Conservation (phyloP, 2,113 vertebrate genomes). For the Trogon surrucura region DNA sequence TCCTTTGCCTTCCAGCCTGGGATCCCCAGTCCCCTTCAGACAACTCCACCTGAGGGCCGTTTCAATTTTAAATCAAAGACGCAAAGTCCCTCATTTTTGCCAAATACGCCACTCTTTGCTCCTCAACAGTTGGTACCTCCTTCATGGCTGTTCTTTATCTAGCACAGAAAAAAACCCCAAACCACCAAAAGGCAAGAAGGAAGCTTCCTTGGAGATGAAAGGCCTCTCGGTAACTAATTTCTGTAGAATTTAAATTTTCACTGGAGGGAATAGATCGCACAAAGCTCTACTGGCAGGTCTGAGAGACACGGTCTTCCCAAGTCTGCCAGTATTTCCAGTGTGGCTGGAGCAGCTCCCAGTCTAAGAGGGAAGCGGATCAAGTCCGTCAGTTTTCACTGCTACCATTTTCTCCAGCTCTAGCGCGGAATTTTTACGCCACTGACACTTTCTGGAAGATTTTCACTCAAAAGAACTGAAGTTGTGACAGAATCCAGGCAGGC, state of each 20-base stretch:
- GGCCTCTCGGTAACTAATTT: constrained; percentile 14
- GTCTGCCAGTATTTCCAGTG: not conserved
- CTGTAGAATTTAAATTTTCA: not conserved
- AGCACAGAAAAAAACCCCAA: not conserved
- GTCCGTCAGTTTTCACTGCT: not conserved
- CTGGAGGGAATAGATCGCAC: not conserved
- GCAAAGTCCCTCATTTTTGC: not conserved
- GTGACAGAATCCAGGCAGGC: not conserved
- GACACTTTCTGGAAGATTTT: not conserved
- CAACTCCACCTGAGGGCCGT: not conserved
- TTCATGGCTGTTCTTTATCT: not conserved
- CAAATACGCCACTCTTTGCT: not conserved
- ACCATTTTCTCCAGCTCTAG: not conserved
- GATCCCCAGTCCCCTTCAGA: not conserved
- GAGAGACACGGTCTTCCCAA: not conserved
- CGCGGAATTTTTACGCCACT: not conserved
- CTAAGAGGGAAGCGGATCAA: not conserved
- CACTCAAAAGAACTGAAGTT: not conserved
- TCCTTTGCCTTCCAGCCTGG: not conserved
- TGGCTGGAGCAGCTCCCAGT: not conserved
- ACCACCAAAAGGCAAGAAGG: not conserved
- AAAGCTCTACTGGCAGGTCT: not conserved
- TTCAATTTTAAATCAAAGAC: not conserved
- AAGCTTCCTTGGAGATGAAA: constrained; percentile 7
- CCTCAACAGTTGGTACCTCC: not conserved